Conservation (phyloP, 2,888 invertebrate genomes). For the Catocala nupta region DNA sequence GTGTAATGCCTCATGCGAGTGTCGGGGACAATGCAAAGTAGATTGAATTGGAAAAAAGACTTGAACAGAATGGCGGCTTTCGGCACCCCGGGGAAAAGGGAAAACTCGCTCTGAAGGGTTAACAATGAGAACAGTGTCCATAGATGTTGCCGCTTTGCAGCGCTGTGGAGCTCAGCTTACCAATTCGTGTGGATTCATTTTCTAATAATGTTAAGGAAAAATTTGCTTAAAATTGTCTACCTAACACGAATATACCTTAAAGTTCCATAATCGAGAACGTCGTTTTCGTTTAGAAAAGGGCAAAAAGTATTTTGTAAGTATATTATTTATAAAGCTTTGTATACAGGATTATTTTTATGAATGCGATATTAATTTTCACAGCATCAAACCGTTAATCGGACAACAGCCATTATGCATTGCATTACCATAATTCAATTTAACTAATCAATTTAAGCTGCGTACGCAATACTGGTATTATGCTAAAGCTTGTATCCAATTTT, state of each 20-base stretch:
- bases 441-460: slow-evolving; percentile 34
- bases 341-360: slow-evolving; percentile 13
- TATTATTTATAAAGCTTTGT: background rate
- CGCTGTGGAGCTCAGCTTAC: slow-evolving; percentile 33
- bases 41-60: slow-evolving; percentile 87
- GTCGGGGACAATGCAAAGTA: slow-evolving; percentile 86
- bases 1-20: slow-evolving; percentile 86
- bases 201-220: slow-evolving; percentile 35
- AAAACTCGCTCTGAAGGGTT: slow-evolving; percentile 74
- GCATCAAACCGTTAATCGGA: slow-evolving; percentile 19
- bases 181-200: slow-evolving; percentile 44
- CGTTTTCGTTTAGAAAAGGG: background rate
- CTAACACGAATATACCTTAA: slow-evolving; percentile 19
- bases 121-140: slow-evolving; percentile 77
- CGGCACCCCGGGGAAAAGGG: slow-evolving; percentile 74
- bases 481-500: slow-evolving; percentile 9
- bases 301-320: background rate
- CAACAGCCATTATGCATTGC: slow-evolving; percentile 31
- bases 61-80: slow-evolving; percentile 80
- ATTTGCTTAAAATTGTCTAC: slow-evolving; percentile 19
- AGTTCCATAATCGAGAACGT: slow-evolving; percentile 14
- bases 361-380: slow-evolving; percentile 21
- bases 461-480: slow-evolving; percentile 10
- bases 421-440: slow-evolving; percentile 42
- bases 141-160: slow-evolving; percentile 59